phyloP scores from a whole-genome alignment of 2,888 invertebrate genomes.

The Teinopalpus imperialis region DNA sequence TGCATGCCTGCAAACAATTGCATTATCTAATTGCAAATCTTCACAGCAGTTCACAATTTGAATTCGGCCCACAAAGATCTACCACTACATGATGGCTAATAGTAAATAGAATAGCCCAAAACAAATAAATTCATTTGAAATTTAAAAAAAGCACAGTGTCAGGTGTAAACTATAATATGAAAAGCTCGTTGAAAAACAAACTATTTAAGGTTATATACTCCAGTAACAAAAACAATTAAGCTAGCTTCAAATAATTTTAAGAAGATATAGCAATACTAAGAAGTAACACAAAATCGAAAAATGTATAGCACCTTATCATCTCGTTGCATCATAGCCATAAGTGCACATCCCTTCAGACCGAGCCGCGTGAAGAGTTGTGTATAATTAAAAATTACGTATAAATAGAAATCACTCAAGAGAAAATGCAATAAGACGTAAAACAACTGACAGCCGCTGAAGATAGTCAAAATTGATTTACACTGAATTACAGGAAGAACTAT shows the following conservation, averaged over 20 bases:
- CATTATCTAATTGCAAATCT: too few species aligned
- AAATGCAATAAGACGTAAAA: conserved; percentile 70
- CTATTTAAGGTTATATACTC: conserved; percentile 48
- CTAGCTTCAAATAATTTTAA: neutral
- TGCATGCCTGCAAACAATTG: too few species aligned
- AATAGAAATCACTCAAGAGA: conserved; percentile 38
- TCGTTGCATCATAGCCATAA: conserved; percentile 76
- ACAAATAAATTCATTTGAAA: too few species aligned
- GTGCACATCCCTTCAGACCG: conserved; percentile 63
- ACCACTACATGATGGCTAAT: neutral
- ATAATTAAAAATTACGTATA: conserved; percentile 33
- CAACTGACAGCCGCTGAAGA: conserved; percentile 78
- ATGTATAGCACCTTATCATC: conserved; percentile 71
- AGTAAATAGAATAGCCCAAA: too few species aligned
- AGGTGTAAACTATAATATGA: neutral
- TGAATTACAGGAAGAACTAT: conserved; percentile 38
- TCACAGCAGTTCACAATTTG: too few species aligned
- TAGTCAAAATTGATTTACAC: conserved; percentile 52
- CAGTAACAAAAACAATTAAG: conserved; percentile 9
- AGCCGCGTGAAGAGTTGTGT: conserved; percentile 62
- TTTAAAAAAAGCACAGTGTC: too few species aligned
- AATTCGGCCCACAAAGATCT: too few species aligned
- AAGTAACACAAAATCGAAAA: conserved; percentile 30
- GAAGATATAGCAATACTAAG: conserved; percentile 41
- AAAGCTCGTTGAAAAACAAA: neutral